Evolutionary conservation across 2,888 invertebrate species (phyloP).

Genomic region (Microctonus aethiopoides): DNA sequence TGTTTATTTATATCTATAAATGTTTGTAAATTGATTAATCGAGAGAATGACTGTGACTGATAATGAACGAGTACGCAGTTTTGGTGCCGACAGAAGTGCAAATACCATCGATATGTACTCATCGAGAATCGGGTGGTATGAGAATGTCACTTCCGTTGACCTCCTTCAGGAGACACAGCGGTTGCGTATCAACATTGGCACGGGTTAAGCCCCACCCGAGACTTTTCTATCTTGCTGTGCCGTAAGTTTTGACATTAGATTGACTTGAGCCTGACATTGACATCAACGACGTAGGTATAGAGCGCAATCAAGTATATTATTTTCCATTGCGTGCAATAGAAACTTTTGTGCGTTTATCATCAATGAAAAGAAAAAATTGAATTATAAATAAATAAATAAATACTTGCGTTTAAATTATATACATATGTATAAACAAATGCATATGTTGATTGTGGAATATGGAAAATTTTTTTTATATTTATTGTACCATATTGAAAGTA

Average conservation of each 20-base stretch:
- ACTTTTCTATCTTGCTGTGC: conserved; percentile 57
- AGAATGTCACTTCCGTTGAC: conserved; percentile 57
- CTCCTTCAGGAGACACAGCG: conserved; percentile 60
- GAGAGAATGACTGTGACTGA: conserved; percentile 14
- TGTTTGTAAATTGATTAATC: conserved; percentile 1
- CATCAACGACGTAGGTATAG: neutral
- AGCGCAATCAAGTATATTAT: too few relatives aligned
- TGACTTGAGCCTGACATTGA: neutral
- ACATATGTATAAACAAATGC: too few relatives aligned
- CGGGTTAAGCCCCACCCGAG: conserved; percentile 56
- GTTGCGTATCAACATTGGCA: conserved; percentile 60
- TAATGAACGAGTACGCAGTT: conserved; percentile 56
- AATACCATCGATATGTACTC: conserved; percentile 44
- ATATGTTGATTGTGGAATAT: too few relatives aligned
- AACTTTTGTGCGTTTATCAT: too few relatives aligned
- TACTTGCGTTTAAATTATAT: too few relatives aligned
- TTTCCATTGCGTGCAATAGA: too few relatives aligned
- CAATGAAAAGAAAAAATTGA: too few relatives aligned
- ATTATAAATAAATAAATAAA: too few relatives aligned
- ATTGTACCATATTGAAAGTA: too few relatives aligned
- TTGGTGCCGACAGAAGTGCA: conserved; percentile 51
- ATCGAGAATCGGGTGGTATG: conserved; percentile 61
- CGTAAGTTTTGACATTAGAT: conserved; percentile 53
- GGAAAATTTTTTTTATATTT: too few relatives aligned
- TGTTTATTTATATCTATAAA: neutral